Conservation (phyloP, 2,888 invertebrate species). For the Acleris holmiana region DNA sequence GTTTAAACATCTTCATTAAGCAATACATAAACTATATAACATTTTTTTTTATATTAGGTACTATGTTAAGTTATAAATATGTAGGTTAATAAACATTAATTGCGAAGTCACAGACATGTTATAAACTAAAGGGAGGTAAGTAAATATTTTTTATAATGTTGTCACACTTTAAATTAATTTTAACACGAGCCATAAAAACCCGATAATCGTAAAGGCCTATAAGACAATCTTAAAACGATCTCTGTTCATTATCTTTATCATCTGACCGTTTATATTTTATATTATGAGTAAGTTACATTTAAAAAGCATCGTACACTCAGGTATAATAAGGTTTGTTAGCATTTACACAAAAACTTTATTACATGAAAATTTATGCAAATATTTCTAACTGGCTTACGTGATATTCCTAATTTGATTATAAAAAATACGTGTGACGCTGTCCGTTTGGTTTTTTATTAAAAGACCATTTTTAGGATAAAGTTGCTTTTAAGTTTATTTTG, state of each 20-base stretch:
- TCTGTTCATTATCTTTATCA: slow-evolving; percentile 21
- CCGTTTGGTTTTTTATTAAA: no score
- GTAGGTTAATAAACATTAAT: not conserved
- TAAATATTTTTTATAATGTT: not conserved
- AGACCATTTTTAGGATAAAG: no score
- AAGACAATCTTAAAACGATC: slow-evolving; percentile 2
- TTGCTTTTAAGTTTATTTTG: no score
- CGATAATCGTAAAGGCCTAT: slow-evolving; percentile 23
- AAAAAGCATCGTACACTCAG: slow-evolving; percentile 12
- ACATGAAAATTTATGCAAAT: no score
- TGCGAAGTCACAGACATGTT: not conserved
- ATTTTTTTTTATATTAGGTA: not conserved
- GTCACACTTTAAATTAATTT: slow-evolving; percentile 8
- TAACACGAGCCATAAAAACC: slow-evolving; percentile 21
- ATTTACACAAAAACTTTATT: not conserved
- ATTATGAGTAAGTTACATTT: slow-evolving; percentile 6
- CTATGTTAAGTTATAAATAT: not conserved
- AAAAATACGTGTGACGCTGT: no score
- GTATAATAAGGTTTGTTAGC: not conserved
- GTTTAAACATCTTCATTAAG: not conserved
- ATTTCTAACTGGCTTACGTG: no score
- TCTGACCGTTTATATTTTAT: slow-evolving; percentile 21
- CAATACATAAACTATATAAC: not conserved
- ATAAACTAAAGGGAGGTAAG: slow-evolving; percentile 1
- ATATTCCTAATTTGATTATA: no score